phyloP scores from a whole-genome alignment of 2,113 vertebrate genomes.

The Cynopterus brachyotis region DNA sequence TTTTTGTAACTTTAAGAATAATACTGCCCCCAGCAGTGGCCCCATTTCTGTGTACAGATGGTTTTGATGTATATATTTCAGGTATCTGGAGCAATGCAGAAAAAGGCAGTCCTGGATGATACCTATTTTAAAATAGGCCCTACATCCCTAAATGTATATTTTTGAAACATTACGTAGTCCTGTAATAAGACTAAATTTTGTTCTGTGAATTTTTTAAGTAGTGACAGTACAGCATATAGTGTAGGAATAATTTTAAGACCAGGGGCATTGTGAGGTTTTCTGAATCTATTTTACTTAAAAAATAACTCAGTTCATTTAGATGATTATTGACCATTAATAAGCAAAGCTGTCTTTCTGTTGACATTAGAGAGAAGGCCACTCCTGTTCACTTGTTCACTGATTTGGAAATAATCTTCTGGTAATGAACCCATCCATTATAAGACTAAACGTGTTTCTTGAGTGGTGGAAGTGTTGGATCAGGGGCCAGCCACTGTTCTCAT shows the following conservation, averaged over 20 bases:
- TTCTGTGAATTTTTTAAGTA: slow-evolving; percentile 28
- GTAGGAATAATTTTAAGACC: slow-evolving; percentile 12
- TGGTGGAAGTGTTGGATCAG: neutral
- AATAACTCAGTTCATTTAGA: neutral
- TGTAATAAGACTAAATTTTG: slow-evolving; percentile 24
- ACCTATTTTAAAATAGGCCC: slow-evolving; percentile 71
- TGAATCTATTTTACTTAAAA: neutral
- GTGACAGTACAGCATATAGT: neutral
- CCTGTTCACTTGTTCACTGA: neutral
- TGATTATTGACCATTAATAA: neutral
- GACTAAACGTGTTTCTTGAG: neutral
- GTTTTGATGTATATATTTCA: slow-evolving; percentile 75
- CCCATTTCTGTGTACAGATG: slow-evolving; percentile 65
- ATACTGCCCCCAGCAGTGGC: slow-evolving; percentile 42
- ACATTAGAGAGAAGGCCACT: neutral
- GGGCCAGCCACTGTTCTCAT: neutral
- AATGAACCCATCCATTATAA: neutral
- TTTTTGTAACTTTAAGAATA: slow-evolving; percentile 61
- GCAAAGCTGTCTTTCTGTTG: slow-evolving; percentile 3
- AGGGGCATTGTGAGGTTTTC: neutral
- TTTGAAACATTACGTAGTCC: neutral
- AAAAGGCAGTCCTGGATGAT: slow-evolving; percentile 31
- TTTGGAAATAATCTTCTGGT: neutral
- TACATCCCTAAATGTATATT: slow-evolving; percentile 57
- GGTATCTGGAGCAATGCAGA: slow-evolving; percentile 73